Base-by-base conservation (phyloP, 2,797 vertebrate genomes). In the Tapirus indicus region DNA sequence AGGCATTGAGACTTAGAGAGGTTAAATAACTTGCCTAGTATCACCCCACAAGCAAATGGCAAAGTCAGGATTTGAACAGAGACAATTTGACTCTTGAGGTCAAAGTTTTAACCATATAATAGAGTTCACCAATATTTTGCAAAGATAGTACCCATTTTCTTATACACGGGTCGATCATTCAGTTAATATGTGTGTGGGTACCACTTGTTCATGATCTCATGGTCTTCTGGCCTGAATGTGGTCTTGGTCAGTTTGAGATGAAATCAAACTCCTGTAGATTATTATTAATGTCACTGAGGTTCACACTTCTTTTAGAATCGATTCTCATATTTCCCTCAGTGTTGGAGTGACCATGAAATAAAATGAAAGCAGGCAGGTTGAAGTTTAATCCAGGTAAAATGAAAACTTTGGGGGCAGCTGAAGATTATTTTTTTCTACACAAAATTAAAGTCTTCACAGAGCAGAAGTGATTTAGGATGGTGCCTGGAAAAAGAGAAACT, bases 31-130 rank as follows among this genome's bases (percentile, higher is more conserved):
- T 93, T 75, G 13, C 6, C 9, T 35, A 44, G 29, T 66, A 2
- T 74, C 64, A 79, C n/a, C 18, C 4, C 90, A 35, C 9, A 7
- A 52, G n/a, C 38, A 94, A 90, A 91, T 11, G 54, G 25, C 56
- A 89, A 95, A 91, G 49, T 88, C 58, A 91, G 44, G 14, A 93
- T 86, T 18, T 93, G 23, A 96, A 80, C 25, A 95, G 29, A 60
- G 25, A 62, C 1, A 77, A 56, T 88, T 72, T 88, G 11, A 38
- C 64, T 78, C 21, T 91, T 77, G 21, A 78, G 62, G 68, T 66
- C 17, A 74, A n/a, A 69, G 41, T 72, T 94, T 86, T 94, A 95
- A 83, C 16, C 21, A 32, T 41, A 41, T 49, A 84, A 75, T 91
- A 49, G 1, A 60, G 14, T 69, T 35, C 35, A 47, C 49, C 29